Evolutionary conservation across 2,113 vertebrate species (phyloP).

Genomic region (Leiothrix lutea): DNA sequence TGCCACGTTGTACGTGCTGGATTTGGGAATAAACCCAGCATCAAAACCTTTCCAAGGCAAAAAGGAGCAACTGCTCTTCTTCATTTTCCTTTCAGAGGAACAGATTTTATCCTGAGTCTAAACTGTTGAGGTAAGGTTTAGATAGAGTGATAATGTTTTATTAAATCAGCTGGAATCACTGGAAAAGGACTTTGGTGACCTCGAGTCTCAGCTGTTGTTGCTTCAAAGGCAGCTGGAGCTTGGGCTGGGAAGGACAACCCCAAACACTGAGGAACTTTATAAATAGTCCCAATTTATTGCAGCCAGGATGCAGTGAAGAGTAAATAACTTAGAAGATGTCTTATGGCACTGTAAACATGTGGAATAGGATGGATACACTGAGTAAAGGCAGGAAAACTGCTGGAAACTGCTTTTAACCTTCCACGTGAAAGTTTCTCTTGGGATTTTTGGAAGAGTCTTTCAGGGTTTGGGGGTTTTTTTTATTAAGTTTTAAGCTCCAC

Average conservation of each 20-base stretch:
- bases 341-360: not conserved
- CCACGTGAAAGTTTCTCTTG: not conserved
- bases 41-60: not conserved
- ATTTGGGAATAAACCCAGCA: not conserved
- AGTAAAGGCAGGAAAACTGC: not conserved
- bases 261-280: not conserved
- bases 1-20: fast-evolving
- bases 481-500: not conserved
- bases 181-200: not conserved
- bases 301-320: slow-evolving; percentile 3
- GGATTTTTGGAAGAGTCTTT: not conserved
- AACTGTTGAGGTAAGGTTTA: not conserved
- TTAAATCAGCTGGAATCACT: not conserved
- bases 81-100: not conserved
- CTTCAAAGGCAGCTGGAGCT: not conserved
- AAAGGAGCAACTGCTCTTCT: not conserved
- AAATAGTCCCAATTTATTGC: slow-evolving; percentile 7
- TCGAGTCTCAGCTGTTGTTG: not conserved
- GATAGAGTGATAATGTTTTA: not conserved
- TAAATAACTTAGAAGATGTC: not conserved
- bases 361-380: not conserved
- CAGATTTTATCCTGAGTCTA: not conserved
- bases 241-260: not conserved
- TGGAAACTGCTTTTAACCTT: not conserved
- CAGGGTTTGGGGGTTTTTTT: not conserved